A percentile compares a stretch with the other conserved stretches of the same genome.
Conservation (phyloP, 2,888 invertebrate species). For the Eupeodes latifasciatus region DNA sequence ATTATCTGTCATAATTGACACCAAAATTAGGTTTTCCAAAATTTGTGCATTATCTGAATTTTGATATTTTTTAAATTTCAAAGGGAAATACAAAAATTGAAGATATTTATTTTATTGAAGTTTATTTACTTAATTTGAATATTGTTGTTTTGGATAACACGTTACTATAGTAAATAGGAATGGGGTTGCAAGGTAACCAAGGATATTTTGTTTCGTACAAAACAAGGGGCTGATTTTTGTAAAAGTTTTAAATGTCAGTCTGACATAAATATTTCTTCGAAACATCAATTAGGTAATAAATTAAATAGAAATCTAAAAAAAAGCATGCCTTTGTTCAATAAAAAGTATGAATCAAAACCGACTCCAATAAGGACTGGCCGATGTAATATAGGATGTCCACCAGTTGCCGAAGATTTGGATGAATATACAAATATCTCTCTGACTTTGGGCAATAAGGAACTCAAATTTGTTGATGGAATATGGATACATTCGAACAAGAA, state of each 20-base stretch:
- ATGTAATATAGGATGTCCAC: slow-evolving; percentile 81
- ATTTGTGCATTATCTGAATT: slow-evolving; percentile 44
- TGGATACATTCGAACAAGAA: slow-evolving; percentile 82
- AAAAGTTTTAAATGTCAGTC: no score
- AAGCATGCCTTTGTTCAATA: slow-evolving; percentile 83
- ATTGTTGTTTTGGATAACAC: slow-evolving; percentile 50
- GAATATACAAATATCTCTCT: slow-evolving; percentile 82
- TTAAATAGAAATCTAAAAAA: neutral
- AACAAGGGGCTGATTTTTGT: slow-evolving; percentile 19
- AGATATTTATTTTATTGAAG: slow-evolving; percentile 1
- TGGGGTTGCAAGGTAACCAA: slow-evolving; percentile 27
- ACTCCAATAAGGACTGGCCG: slow-evolving; percentile 80
- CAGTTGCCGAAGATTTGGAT: slow-evolving; percentile 81
- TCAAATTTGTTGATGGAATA: slow-evolving; percentile 83
- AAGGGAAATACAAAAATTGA: neutral
- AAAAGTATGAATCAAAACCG: slow-evolving; percentile 83
- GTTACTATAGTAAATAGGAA: slow-evolving; percentile 36
- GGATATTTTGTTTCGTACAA: neutral
- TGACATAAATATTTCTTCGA: no score
- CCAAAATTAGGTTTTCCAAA: slow-evolving; percentile 1
- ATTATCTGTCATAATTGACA: slow-evolving; percentile 61
- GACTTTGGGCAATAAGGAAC: slow-evolving; percentile 82
- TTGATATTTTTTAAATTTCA: neutral
- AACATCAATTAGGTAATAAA: no score
- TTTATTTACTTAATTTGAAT: neutral